Percentiles rank a stretch among this genome's conserved stretches.
These are phyloP conservation scores for Alcedo quadribrachys DNA, from an alignment of 2,797 vertebrate genomes.

Conservation along the genomic window DNA sequence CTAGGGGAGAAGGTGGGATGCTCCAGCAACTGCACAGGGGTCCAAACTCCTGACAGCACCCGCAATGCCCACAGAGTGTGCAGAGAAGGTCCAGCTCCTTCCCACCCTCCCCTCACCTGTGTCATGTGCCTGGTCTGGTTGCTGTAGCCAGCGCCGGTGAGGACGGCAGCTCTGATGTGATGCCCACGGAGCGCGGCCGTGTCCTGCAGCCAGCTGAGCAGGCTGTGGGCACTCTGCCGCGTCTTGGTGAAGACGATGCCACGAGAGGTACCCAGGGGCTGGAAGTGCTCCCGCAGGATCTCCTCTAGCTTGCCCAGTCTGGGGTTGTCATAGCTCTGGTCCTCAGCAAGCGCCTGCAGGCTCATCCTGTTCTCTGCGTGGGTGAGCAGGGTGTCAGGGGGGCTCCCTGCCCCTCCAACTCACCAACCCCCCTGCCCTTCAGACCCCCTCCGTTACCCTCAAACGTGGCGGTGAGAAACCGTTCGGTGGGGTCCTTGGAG, in stretches of 20 bases:
- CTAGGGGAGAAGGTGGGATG: conserved; percentile 44
- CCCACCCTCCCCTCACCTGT: conserved; percentile 76
- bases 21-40: accelerated
- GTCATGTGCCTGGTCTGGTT: conserved; percentile 87
- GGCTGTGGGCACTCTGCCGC: conserved; percentile 81
- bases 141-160: conserved; percentile 83
- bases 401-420: accelerated
- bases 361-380: conserved; percentile 75
- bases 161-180: conserved; percentile 78
- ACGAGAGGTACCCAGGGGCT: conserved; percentile 31
- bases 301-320: conserved; percentile 82
- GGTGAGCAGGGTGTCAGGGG: accelerated
- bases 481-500: conserved; percentile 43
- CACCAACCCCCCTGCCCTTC: background rate
- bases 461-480: conserved; percentile 81
- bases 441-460: conserved; percentile 70
- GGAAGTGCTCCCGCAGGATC: conserved; percentile 83
- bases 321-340: conserved; percentile 83
- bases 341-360: conserved; percentile 67
- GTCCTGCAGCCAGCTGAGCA: conserved; percentile 85
- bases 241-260: conserved; percentile 91
- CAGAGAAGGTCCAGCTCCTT: background rate
- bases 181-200: conserved; percentile 56
- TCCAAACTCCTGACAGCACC: background rate
- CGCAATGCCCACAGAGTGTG: accelerated